phyloP scores from a whole-genome alignment of 2,888 invertebrate species.

The Morpho deidamia region DNA sequence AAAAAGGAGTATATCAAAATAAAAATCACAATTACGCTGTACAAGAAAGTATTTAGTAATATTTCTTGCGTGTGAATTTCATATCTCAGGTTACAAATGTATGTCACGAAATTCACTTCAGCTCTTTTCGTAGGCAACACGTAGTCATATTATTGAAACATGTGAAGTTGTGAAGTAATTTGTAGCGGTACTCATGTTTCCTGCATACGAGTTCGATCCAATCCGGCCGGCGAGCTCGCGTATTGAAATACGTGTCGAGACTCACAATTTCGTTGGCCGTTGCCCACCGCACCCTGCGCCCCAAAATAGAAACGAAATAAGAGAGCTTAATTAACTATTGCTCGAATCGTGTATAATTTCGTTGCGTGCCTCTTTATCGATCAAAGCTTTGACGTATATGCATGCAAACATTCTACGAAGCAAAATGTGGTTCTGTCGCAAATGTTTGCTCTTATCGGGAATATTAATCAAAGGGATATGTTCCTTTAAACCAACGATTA shows the following conservation, averaged over 20 bases:
- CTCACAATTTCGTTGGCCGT: slow-evolving; percentile 31
- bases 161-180: slow-evolving; percentile 8
- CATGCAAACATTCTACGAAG: slow-evolving; percentile 1
- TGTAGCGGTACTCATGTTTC: slow-evolving; percentile 7
- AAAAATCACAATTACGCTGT: too few species aligned
- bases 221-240: slow-evolving; percentile 43
- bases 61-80: too few species aligned
- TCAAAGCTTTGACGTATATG: slow-evolving; percentile 6
- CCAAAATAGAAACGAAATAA: slow-evolving; percentile 13
- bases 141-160: background rate
- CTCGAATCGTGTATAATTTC: slow-evolving; percentile 15
- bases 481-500: too few species aligned
- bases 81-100: too few species aligned
- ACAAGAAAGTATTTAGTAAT: too few species aligned
- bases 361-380: slow-evolving; percentile 10
- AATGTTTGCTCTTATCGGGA: too few species aligned
- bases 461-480: too few species aligned
- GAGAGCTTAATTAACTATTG: slow-evolving; percentile 20
- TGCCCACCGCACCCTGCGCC: slow-evolving; percentile 19
- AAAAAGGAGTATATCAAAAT: too few species aligned
- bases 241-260: slow-evolving; percentile 67
- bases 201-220: slow-evolving; percentile 5
- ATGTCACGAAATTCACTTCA: too few species aligned
- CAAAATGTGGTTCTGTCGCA: background rate
- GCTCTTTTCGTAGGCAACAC: too few species aligned